phyloP scores from a whole-genome alignment of 2,888 invertebrate genomes.

The Choristoneura rosaceana region DNA sequence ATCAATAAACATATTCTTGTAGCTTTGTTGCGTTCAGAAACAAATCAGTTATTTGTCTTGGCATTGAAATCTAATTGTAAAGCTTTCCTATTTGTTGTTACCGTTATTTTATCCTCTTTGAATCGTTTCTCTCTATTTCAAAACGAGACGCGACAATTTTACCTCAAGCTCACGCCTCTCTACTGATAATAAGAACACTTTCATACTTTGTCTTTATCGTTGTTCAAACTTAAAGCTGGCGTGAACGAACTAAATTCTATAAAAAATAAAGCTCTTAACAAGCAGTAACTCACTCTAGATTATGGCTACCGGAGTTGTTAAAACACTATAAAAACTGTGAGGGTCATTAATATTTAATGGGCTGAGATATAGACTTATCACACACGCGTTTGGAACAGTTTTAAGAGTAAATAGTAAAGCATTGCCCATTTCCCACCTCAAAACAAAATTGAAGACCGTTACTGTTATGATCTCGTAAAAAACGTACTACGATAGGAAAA shows the following conservation, averaged over 20 bases:
- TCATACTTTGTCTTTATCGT: slow-evolving; percentile 20
- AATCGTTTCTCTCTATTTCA: not conserved
- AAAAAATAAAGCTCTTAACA: slow-evolving; percentile 34
- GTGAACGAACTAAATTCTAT: slow-evolving; percentile 22
- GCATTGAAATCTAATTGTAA: slow-evolving; percentile 7
- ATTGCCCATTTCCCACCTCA: not conserved
- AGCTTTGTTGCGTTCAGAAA: not conserved
- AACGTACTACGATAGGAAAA: no score
- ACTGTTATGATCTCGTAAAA: not conserved
- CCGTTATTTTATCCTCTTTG: not conserved
- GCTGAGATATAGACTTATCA: not conserved
- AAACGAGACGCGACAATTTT: slow-evolving; percentile 12
- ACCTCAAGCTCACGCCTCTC: not conserved
- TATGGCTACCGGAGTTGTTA: slow-evolving; percentile 37
- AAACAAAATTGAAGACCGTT: not conserved
- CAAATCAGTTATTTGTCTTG: slow-evolving; percentile 9
- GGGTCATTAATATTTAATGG: slow-evolving; percentile 38
- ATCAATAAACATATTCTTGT: slow-evolving; percentile 5
- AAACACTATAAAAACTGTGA: slow-evolving; percentile 38
- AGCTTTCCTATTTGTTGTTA: not conserved
- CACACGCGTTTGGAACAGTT: not conserved
- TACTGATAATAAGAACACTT: slow-evolving; percentile 20
- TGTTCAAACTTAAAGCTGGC: slow-evolving; percentile 20
- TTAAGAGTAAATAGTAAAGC: slow-evolving; percentile 10
- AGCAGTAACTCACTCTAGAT: slow-evolving; percentile 32